Evolutionary conservation across 2,797 vertebrate species (phyloP).

Genomic region (Clarias fuscus): DNA sequence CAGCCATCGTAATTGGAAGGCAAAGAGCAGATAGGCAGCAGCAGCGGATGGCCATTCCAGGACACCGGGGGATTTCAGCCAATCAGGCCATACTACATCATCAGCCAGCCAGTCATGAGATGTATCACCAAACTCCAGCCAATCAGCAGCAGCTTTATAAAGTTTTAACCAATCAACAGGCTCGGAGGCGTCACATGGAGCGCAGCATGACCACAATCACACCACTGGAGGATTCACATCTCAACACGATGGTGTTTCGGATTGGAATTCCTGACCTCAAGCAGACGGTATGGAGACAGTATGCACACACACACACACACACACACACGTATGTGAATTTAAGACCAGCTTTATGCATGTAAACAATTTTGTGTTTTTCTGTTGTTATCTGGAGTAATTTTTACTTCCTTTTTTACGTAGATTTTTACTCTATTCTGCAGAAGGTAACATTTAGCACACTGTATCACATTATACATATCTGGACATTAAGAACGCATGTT

Average conservation of each 20-base stretch:
- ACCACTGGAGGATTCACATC: conserved; percentile 80
- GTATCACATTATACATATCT: neutral
- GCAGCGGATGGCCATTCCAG: conserved; percentile 68
- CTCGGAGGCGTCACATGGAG: conserved; percentile 78
- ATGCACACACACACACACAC: conserved; percentile 44
- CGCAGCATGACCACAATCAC: conserved; percentile 84
- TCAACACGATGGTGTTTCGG: conserved; percentile 90
- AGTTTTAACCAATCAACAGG: conserved; percentile 61
- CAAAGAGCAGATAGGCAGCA: conserved; percentile 73
- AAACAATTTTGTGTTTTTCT: neutral
- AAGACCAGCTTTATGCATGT: neutral
- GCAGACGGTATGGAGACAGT: conserved; percentile 78
- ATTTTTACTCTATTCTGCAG: neutral
- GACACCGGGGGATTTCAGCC: conserved; percentile 61
- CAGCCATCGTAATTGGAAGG: conserved; percentile 75
- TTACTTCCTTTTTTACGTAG: neutral
- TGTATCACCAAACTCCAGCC: conserved; percentile 44
- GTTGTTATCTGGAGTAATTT: neutral
- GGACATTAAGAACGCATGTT: too few species aligned
- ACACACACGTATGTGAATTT: conserved; percentile 33
- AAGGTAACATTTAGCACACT: neutral
- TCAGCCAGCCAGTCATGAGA: conserved; percentile 60
- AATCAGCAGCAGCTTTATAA: conserved; percentile 60
- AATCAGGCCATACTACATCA: conserved; percentile 68
- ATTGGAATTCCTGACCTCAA: conserved; percentile 94